Conservation (phyloP, 2,888 invertebrate genomes). For the Callosobruchus maculatus region DNA sequence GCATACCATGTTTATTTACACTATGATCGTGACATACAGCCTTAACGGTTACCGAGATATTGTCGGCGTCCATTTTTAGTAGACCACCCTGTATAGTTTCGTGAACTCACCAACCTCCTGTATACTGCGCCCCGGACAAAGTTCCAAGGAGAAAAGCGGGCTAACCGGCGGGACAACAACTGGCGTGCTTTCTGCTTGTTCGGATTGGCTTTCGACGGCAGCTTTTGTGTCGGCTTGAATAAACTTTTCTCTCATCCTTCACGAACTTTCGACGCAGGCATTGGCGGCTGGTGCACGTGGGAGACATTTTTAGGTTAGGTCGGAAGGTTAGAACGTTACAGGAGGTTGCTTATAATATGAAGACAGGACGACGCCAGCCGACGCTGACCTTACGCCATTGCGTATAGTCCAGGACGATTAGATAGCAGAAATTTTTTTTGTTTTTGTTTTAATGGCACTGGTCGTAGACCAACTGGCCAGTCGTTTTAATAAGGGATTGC, state of each 20-base stretch:
- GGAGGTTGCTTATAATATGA: background rate
- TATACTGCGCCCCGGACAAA: conserved; percentile 23
- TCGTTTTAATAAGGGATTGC: no score
- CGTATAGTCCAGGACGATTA: no score
- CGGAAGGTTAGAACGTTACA: background rate
- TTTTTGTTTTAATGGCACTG: no score
- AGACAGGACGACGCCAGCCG: background rate
- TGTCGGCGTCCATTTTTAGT: no score
- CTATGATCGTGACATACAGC: no score
- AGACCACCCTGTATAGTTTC: conserved; percentile 4
- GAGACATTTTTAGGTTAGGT: background rate
- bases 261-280: background rate
- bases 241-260: background rate
- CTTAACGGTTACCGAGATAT: no score
- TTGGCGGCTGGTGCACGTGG: background rate
- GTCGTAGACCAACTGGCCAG: no score
- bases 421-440: no score
- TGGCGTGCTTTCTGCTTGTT: background rate
- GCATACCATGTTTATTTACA: no score
- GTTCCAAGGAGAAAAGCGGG: conserved; percentile 23
- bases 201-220: background rate
- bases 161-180: background rate
- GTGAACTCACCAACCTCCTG: conserved; percentile 3
- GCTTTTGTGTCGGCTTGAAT: background rate
- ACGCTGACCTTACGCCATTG: background rate